Evolutionary conservation across 2,113 vertebrate genomes (phyloP), one percentile per base, ranked within the genome.

Genomic region (Bolborhynchus lineola): DNA sequence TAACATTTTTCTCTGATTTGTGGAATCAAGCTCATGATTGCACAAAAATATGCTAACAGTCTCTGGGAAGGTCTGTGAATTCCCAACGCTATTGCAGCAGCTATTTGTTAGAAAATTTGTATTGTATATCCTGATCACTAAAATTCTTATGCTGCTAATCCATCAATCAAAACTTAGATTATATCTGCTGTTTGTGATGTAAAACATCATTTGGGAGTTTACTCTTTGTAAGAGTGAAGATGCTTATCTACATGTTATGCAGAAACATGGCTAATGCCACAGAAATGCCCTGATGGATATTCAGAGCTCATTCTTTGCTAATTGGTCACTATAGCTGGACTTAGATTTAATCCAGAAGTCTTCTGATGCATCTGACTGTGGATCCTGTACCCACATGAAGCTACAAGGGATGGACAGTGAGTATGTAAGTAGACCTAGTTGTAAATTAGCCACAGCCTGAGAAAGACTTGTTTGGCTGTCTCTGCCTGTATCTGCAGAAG

Each of bases 241-340:
- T 6, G 7, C 24, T 37, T 87, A 20, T 25, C 62, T 59, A 82
- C 65, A n/a, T 57, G 41, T 28, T 14, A 41, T 20, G 16, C 3
- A 1, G 87, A 44, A 80, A 65, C 18, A 47, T 41, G 37, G 9
- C 31, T 42, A 78, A 39, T 0, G 0, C 21, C 7, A 47, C 35
- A 53, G 52, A 86, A 93, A 77, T 24, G 8, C 9, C 9, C 14
- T 53, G 7, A 16, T 65, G 25, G 37, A 79, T 82, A 52, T 74
- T 46, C 37, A 33, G 47, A 41, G 11, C 5, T 29, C 10, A 10
- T 67, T 90, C 59, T 79, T 82, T 41, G 16, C 23, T 88, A 25
- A 37, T 52, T 39, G 42, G 60, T 57, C 41, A 11, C 31, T 59
- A 26, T 7, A 71, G n/a, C 33, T 11, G 53, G 46, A 68, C 2